phyloP scores from a whole-genome alignment of 2,113 vertebrate species.

The Megaceryle maxima region DNA sequence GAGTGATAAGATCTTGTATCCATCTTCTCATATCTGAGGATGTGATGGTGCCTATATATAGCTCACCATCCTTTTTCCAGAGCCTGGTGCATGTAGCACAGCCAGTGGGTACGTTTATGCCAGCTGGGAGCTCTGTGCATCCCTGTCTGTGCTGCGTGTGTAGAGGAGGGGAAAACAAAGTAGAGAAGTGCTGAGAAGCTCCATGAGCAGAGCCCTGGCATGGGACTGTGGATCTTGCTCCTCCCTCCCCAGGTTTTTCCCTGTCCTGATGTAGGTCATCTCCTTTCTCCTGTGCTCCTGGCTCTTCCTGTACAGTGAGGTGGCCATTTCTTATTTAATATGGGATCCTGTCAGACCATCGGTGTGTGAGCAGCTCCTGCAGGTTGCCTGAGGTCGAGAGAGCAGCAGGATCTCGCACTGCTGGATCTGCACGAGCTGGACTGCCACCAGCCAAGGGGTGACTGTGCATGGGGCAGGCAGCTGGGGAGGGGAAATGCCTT shows the following conservation, averaged over 20 bases:
- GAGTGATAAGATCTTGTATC: not conserved
- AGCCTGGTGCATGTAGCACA: not conserved
- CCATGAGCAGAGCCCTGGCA: not conserved
- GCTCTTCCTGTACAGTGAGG: not conserved
- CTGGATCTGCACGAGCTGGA: fast-evolving
- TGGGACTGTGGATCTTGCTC: not conserved
- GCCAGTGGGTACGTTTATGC: not conserved
- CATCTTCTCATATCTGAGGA: not conserved
- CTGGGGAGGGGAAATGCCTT: not conserved
- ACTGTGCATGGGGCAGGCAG: not conserved
- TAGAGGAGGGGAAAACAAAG: not conserved
- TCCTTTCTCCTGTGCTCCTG: not conserved
- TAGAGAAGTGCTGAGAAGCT: not conserved
- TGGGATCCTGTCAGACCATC: fast-evolving
- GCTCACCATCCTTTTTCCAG: not conserved
- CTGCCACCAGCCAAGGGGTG: not conserved
- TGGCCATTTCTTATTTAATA: fast-evolving
- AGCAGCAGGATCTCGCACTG: not conserved
- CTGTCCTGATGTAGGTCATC: not conserved
- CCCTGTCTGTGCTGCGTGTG: not conserved
- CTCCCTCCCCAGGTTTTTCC: not conserved
- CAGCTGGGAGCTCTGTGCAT: not conserved
- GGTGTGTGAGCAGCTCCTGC: not conserved
- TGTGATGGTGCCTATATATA: not conserved
- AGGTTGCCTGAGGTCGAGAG: fast-evolving